Evolutionary conservation across 2,888 invertebrate species (phyloP).

Genomic region (Diogma glabrata): DNA sequence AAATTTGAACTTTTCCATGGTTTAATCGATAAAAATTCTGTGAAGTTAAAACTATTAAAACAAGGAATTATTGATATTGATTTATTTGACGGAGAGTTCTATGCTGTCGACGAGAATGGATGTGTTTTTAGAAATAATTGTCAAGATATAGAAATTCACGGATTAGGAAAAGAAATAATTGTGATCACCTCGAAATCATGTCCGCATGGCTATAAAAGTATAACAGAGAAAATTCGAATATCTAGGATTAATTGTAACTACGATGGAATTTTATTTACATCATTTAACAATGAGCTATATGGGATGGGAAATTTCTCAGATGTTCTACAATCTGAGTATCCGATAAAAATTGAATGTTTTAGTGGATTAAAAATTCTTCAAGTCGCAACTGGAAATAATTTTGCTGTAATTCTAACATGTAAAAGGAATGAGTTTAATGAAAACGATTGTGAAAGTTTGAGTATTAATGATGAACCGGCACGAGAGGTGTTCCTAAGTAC

Average conservation of each 20-base stretch:
- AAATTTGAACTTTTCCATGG: conserved; percentile 15
- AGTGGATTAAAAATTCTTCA: conserved; percentile 55
- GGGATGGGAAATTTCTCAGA: conserved; percentile 32
- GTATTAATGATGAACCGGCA: conserved; percentile 19
- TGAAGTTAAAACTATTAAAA: conserved; percentile 12
- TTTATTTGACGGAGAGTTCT: conserved; percentile 15
- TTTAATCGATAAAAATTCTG: conserved; percentile 11
- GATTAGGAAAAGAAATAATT: conserved; percentile 12
- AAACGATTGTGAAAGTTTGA: conserved; percentile 40
- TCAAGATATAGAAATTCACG: conserved; percentile 2
- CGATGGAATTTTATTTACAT: conserved; percentile 31
- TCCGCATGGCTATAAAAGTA: neutral
- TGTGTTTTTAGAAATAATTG: conserved; percentile 14
- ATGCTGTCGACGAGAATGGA: conserved; percentile 18
- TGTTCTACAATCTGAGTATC: conserved; percentile 38
- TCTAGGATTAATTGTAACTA: conserved; percentile 28
- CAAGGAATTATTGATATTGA: conserved; percentile 17
- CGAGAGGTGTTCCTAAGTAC: conserved; percentile 16
- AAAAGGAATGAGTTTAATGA: conserved; percentile 47
- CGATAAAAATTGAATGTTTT: conserved; percentile 55
- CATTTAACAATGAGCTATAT: conserved; percentile 27
- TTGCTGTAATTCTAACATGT: conserved; percentile 60
- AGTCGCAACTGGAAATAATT: conserved; percentile 63
- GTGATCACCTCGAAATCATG: conserved; percentile 9
- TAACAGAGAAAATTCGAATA: conserved; percentile 11